phyloP scores from a whole-genome alignment of 2,797 vertebrate species.

The Petrocephalus schoutedeni region DNA sequence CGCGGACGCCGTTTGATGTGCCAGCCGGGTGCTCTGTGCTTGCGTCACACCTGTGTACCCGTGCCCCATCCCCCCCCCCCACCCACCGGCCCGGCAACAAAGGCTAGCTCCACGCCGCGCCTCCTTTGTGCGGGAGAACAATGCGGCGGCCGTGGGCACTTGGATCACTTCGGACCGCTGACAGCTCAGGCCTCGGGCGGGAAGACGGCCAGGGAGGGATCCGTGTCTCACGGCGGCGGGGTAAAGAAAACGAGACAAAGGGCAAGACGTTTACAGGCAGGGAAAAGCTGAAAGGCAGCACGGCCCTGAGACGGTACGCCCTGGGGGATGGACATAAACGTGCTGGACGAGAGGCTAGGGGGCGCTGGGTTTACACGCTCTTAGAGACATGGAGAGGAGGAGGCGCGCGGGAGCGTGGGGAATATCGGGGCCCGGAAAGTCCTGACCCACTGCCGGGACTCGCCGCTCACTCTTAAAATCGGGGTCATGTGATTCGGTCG shows the following conservation, averaged over 20 bases:
- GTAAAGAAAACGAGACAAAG: conserved; percentile 51
- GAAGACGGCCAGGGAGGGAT: conserved; percentile 42
- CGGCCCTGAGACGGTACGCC: not conserved
- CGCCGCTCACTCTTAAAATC: too few species aligned
- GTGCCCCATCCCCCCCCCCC: conserved; percentile 37
- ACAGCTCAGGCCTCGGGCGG: conserved; percentile 68
- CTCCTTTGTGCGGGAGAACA: conserved; percentile 54
- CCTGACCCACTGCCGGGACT: not conserved
- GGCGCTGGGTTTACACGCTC: not conserved
- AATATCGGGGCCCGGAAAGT: not conserved
- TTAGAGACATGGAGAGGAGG: not conserved
- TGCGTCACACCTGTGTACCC: conserved; percentile 59
- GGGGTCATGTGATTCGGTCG: too few species aligned
- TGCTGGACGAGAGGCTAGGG: not conserved
- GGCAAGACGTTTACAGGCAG: conserved; percentile 38
- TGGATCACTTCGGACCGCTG: conserved; percentile 66
- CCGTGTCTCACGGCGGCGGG: conserved; percentile 51
- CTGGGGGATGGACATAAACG: too few species aligned
- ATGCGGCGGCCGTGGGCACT: conserved; percentile 58
- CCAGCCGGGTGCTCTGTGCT: conserved; percentile 45
- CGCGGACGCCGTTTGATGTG: not conserved
- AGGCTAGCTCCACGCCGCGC: conserved; percentile 55
- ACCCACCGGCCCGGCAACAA: conserved; percentile 50
- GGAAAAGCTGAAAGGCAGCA: conserved; percentile 44
- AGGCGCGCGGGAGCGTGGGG: not conserved